Evolutionary conservation across 2,113 vertebrate genomes (phyloP), one percentile per base, ranked within the genome.

Genomic region (Cygnus atratus): DNA sequence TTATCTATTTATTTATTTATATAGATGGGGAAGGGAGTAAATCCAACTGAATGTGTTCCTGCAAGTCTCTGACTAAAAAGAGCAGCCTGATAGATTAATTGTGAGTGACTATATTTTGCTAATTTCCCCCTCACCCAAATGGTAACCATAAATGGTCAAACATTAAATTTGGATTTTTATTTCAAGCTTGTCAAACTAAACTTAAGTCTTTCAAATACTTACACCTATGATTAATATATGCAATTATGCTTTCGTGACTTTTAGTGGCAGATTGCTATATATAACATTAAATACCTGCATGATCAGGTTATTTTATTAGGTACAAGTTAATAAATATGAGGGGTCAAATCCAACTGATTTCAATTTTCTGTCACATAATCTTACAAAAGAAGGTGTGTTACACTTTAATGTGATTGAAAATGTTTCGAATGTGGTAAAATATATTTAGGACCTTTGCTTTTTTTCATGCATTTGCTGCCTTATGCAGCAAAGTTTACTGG

Each of bases 11-110:
- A 50, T 52, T 52, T 25, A 13, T 50, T 50, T 50, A 71, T 58
- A 17, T 11, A 37, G 15, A 12, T 52, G 5, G 5, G 16, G 4
- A 14, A 65, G 7, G 13, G 11, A 70, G 1, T 4, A 2, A 76
- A 62, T 37, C 6, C 55, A 71, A 48, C 7, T 41, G 3, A 37
- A 1, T 37, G 4, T 1, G 0, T 59, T 71, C 50, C 67, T 59
- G 28, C 17, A 83, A 6, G 19, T 50, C 6, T 80, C 21, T 57
- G 6, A 44, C 7, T 73, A 11, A 80, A 86, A 84, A 55, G 1
- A 13, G 4, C 2, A 58, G 11, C 28, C 2, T 48, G 12, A 13
- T 55, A 76, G 66, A 65, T 68, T 10, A 13, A 3, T 2, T 73
- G 28, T 24, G 72, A 76, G 15, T 0, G 78, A 78, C 72, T 33